Percentiles rank a stretch among this genome's conserved stretches.
phyloP scores from a whole-genome alignment of 2,113 vertebrate species.

The Australoheros scitulus region DNA sequence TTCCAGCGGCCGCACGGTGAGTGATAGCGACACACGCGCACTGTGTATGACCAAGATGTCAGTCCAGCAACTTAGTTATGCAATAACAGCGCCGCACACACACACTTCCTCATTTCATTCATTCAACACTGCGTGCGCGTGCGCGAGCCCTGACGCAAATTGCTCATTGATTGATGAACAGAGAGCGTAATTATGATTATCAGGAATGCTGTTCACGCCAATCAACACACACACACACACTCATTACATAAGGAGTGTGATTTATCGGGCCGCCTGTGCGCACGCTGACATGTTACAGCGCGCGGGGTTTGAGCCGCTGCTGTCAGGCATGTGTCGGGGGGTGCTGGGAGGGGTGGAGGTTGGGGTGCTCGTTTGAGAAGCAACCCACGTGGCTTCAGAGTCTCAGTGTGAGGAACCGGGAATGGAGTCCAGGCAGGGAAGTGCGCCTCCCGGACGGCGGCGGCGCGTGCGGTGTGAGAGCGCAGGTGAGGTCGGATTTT shows the following conservation, averaged over 20 bases:
- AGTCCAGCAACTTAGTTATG: neutral
- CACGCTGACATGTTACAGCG: neutral
- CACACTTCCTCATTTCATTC: neutral
- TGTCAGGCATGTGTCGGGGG: neutral
- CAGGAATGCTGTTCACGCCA: neutral
- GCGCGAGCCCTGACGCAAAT: neutral
- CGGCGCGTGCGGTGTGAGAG: conserved; percentile 61
- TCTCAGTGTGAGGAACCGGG: neutral
- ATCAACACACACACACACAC: neutral
- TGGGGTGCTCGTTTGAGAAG: neutral
- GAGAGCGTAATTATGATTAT: neutral
- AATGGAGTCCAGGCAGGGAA: conserved; percentile 52
- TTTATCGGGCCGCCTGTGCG: neutral
- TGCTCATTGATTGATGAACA: neutral
- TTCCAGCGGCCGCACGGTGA: conserved; percentile 70
- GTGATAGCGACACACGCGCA: conserved; percentile 13
- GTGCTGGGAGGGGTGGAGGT: rapidly evolving
- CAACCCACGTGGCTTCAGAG: neutral
- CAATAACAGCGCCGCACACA: neutral
- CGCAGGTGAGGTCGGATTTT: conserved; percentile 67
- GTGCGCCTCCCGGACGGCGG: neutral
- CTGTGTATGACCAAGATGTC: neutral
- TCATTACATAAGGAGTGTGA: neutral
- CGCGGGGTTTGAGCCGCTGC: no score
- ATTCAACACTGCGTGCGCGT: neutral